Evolutionary conservation across 2,113 vertebrate genomes (phyloP).

Genomic region (Stomatorhinus ivindoensis): DNA sequence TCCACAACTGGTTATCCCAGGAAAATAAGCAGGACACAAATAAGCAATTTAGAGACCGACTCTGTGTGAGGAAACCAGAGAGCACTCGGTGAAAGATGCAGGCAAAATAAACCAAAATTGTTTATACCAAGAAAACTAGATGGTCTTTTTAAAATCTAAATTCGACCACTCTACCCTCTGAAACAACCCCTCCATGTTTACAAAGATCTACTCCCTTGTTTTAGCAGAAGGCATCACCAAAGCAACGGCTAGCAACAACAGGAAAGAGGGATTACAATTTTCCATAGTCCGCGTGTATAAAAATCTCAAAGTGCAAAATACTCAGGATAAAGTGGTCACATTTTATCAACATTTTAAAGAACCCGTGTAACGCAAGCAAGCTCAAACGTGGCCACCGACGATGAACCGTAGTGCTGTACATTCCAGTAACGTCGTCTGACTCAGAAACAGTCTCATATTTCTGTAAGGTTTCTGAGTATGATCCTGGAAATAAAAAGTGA

Average conservation of each 20-base stretch:
- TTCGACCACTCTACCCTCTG: background rate
- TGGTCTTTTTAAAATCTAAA: background rate
- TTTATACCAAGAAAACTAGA: background rate
- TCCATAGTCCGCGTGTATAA: background rate
- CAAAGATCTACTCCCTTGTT: slow-evolving; percentile 12
- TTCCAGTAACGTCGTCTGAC: background rate
- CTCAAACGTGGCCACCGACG: background rate
- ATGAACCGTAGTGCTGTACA: background rate
- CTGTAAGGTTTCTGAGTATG: background rate
- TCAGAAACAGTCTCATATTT: background rate
- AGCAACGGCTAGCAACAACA: background rate
- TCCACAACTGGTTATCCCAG: background rate
- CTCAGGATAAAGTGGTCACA: slow-evolving; percentile 2
- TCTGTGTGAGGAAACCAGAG: background rate
- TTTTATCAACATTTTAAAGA: background rate
- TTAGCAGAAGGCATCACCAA: slow-evolving; percentile 1
- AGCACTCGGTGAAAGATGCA: background rate
- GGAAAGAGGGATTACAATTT: background rate
- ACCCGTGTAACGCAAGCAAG: slow-evolving; percentile 4
- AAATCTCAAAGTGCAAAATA: slow-evolving; percentile 19
- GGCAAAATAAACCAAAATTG: background rate
- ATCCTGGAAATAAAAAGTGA: background rate
- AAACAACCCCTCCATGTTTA: slow-evolving; percentile 9
- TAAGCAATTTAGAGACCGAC: background rate
- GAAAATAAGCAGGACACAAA: background rate